These are phyloP conservation scores for Sigmodon hispidus DNA, from an alignment of 2,113 vertebrate genomes.

Conservation along the genomic window DNA sequence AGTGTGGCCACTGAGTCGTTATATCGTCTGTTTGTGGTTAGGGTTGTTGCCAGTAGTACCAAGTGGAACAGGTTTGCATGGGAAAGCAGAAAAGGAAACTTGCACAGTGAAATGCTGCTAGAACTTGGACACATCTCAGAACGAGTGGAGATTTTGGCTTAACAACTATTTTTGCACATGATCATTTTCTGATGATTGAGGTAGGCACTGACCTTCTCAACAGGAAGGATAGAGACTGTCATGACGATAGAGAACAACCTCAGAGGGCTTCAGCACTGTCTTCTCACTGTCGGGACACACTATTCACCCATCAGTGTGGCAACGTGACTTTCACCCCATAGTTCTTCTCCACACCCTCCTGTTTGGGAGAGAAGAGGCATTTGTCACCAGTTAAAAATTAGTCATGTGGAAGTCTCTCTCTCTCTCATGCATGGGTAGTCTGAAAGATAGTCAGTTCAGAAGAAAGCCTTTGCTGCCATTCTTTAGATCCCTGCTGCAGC, in stretches of 20 bases:
- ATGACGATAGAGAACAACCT: not conserved
- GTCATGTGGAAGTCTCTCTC: too few species aligned
- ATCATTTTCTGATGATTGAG: not conserved
- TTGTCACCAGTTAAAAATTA: not conserved
- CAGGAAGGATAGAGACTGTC: not conserved
- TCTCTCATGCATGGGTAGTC: accelerated
- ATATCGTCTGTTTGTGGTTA: not conserved
- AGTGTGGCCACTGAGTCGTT: not conserved
- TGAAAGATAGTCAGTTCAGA: not conserved
- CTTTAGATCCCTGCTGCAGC: too few species aligned
- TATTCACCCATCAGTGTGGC: too few species aligned
- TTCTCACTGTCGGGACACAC: too few species aligned
- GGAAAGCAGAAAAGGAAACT: too few species aligned
- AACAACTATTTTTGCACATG: accelerated
- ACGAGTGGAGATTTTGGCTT: not conserved
- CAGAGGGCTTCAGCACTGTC: not conserved
- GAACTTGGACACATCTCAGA: too few species aligned
- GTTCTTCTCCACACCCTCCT: not conserved
- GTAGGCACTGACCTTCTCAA: accelerated
- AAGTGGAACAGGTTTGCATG: not conserved
- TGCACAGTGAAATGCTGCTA: accelerated
- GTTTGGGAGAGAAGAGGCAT: not conserved
- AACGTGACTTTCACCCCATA: accelerated
- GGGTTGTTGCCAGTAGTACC: not conserved
- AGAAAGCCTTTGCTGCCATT: not conserved